phyloP scores from a whole-genome alignment of 2,113 vertebrate genomes.

The Herpetotheres cachinnans region DNA sequence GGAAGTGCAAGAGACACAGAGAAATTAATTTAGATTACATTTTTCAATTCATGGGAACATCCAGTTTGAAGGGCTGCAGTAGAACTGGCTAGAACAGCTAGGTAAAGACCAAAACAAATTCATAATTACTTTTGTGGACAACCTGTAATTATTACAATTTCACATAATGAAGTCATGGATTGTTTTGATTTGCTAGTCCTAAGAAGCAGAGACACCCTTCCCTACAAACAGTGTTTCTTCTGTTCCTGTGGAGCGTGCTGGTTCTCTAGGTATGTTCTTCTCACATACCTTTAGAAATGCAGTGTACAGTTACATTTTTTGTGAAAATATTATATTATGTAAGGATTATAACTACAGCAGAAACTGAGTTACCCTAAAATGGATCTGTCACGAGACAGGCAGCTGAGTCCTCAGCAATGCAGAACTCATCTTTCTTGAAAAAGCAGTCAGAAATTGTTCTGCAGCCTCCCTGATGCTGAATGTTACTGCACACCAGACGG shows the following conservation, averaged over 20 bases:
- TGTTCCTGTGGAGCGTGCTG: background rate
- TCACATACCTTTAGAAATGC: background rate
- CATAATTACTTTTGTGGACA: constrained; percentile 9
- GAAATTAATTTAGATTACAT: background rate
- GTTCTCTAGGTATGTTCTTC: background rate
- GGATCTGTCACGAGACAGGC: background rate
- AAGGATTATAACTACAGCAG: background rate
- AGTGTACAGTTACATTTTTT: background rate
- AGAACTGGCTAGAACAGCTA: background rate
- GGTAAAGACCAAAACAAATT: constrained; percentile 43
- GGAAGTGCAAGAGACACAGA: background rate
- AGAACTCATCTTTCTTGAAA: background rate
- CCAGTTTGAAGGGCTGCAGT: background rate
- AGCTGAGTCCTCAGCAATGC: background rate
- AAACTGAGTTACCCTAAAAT: background rate
- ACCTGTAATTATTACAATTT: background rate
- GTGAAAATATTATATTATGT: background rate
- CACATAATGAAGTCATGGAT: background rate
- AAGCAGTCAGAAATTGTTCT: background rate
- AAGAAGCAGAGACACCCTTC: background rate
- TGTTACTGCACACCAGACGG: background rate
- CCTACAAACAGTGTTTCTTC: background rate
- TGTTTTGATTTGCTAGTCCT: background rate
- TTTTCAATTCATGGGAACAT: background rate
- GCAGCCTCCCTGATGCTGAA: background rate